A percentile compares a stretch with the other conserved stretches of the same genome.
These are phyloP conservation scores for Protobothrops mucrosquamatus DNA, from an alignment of 2,113 vertebrate genomes.

Conservation along the genomic window DNA sequence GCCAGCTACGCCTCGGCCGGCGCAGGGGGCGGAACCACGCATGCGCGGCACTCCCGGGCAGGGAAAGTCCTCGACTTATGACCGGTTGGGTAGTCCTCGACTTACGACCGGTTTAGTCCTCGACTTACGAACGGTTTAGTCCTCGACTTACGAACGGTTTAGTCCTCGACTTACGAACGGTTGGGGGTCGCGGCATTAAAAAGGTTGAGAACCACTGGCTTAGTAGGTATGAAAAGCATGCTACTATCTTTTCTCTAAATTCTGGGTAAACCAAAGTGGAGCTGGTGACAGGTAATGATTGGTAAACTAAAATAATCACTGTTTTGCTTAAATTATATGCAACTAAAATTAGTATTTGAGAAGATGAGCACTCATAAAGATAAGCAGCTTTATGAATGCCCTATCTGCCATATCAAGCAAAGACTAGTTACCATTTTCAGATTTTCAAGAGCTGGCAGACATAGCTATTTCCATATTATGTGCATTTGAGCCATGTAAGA, in stretches of 20 bases:
- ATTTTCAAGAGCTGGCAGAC: background rate
- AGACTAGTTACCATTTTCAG: background rate
- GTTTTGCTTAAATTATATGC: background rate
- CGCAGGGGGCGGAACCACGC: too few species aligned
- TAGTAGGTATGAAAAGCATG: background rate
- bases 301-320: background rate
- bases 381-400: background rate
- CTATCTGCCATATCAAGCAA: background rate
- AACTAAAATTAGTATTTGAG: background rate
- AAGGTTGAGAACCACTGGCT: background rate
- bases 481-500: background rate
- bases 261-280: background rate
- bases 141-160: too few species aligned
- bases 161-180: too few species aligned
- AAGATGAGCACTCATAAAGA: background rate
- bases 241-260: background rate
- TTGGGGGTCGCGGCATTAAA: too few species aligned
- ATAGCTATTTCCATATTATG: background rate
- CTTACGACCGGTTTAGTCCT: too few species aligned
- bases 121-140: too few species aligned
- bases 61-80: too few species aligned
- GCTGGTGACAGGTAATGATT: background rate
- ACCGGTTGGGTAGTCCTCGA: too few species aligned
- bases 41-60: too few species aligned
- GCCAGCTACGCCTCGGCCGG: too few species aligned